Base-by-base conservation (phyloP, 2,113 vertebrate species). In the Esox niger region DNA sequence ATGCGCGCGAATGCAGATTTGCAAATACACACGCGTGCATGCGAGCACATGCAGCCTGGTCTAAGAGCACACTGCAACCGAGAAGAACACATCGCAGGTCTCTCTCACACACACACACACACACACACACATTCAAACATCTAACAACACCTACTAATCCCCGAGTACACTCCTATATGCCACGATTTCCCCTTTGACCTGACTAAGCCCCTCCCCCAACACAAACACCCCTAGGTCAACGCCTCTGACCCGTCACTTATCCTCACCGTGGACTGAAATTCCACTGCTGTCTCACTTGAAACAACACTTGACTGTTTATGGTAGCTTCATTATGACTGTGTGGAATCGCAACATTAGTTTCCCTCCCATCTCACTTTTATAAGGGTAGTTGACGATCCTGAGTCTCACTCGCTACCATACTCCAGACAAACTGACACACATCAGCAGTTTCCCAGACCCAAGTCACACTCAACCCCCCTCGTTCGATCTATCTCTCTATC, bases 201-300 rank as follows among this genome's bases (percentile, higher is more conserved):
- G n/a, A 64, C 73, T 71, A 78, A 78, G 73, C 75, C 69, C 31
- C 80, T 80, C 77, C 79, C 78, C 63, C 35, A 78, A 73, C 64
- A 71, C 80, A 88, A 83, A 84, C 80, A 83, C 78, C 77, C 68
- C 60, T 61, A 47, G 59, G 1, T 8, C 69, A 61, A 82, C 77
- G 82, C 84, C 81, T 75, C 58, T 75, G 81, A 85, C 79, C 82
- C 77, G 31, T 35, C 64, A 59, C 69, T 64, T 69, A 75, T 68
- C 72, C 33, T 63, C 69, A 66, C 79, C 78, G 55, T 0, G 1
- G 71, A 63, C 57, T 27, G 52, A 21, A 58, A 70, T 79, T 83
- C 69, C 67, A 61, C 15, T 9, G 0, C 29, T 25, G 15, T 52
- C 62, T 4, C 5, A 2, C 33, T 15, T 25, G 43, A 17, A 30